phyloP scores from a whole-genome alignment of 2,113 vertebrate species.

The Origma solitaria region DNA sequence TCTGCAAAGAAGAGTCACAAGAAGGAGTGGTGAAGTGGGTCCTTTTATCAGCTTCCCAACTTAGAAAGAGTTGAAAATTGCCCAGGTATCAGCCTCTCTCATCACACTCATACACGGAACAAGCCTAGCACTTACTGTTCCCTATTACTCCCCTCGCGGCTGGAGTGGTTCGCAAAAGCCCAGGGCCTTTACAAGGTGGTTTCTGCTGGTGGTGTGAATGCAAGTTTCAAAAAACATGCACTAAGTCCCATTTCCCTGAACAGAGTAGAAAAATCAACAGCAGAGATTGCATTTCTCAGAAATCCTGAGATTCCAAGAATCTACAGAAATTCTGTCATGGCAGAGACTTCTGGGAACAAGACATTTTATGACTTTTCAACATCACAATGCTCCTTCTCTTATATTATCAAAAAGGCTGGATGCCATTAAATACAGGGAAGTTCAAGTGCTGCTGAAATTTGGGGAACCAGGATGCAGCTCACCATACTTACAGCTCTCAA shows the following conservation, averaged over 20 bases:
- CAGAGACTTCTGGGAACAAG: background rate
- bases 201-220: background rate
- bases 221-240: background rate
- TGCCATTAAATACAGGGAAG: background rate
- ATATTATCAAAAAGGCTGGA: background rate
- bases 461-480: background rate
- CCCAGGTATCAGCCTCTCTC: background rate
- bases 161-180: background rate
- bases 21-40: background rate
- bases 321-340: background rate
- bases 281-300: background rate
- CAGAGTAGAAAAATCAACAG: background rate
- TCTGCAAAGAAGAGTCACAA: background rate
- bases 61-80: background rate
- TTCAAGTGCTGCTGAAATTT: background rate
- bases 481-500: background rate
- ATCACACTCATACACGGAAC: background rate
- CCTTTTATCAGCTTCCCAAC: background rate
- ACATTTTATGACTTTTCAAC: background rate
- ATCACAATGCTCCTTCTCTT: background rate
- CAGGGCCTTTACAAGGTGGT: background rate
- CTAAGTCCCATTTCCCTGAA: background rate
- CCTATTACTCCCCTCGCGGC: accelerated
- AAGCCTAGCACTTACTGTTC: background rate
- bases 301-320: background rate